A percentile compares a stretch with the other conserved stretches of the same genome.
Conservation (phyloP, 2,888 invertebrate genomes). For the Epistrophella euchroma region DNA sequence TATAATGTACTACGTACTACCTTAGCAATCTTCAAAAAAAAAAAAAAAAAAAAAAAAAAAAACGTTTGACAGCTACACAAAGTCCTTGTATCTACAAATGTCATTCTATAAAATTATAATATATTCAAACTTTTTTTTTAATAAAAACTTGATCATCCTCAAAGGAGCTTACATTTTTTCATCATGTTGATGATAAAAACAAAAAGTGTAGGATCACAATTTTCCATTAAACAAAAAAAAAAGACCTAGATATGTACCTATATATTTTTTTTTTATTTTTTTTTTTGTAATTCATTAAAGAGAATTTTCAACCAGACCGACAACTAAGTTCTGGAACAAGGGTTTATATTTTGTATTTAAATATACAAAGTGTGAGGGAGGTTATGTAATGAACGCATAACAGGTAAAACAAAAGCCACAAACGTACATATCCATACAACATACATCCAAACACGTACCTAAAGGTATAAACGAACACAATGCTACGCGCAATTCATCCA, state of each 20-base stretch:
- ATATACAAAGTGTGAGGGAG: slow-evolving; percentile 32
- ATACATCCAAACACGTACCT: slow-evolving; percentile 4
- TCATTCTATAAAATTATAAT: slow-evolving; percentile 51
- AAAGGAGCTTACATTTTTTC: slow-evolving; percentile 38
- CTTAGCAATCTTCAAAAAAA: not conserved
- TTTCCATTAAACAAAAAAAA: slow-evolving; percentile 31
- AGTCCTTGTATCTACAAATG: slow-evolving; percentile 37
- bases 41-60: not conserved
- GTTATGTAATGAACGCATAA: slow-evolving; percentile 55
- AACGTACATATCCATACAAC: not conserved
- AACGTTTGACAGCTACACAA: slow-evolving; percentile 39
- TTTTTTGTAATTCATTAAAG: slow-evolving; percentile 40
- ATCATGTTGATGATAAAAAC: slow-evolving; percentile 27
- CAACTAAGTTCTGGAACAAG: slow-evolving; percentile 46
- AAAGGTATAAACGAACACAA: slow-evolving; percentile 21
- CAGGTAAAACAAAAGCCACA: slow-evolving; percentile 71
- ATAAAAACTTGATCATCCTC: slow-evolving; percentile 46
- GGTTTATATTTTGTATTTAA: slow-evolving; percentile 30
- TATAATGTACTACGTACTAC: not conserved
- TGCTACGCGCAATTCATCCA: slow-evolving; percentile 58
- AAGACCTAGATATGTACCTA: slow-evolving; percentile 9
- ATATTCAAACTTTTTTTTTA: slow-evolving; percentile 38
- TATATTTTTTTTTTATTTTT: not conserved
- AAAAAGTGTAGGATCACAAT: slow-evolving; percentile 49
- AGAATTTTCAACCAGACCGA: slow-evolving; percentile 55